These are phyloP conservation scores for Hippopotamyrus pictus DNA, from an alignment of 2,797 vertebrate species.

Conservation along the genomic window DNA sequence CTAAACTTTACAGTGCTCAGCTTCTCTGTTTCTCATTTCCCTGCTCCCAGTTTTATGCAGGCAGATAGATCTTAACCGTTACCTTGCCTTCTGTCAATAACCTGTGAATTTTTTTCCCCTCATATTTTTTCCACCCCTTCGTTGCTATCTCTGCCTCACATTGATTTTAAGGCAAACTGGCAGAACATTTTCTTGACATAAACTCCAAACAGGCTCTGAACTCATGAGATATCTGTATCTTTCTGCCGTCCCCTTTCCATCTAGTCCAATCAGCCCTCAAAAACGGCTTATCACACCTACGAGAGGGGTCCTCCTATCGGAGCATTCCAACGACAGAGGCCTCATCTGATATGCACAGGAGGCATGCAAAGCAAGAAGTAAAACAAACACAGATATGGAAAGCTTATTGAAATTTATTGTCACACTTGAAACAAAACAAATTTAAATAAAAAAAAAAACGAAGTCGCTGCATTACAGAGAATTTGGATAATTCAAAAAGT, in stretches of 20 bases:
- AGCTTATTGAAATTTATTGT: slow-evolving; percentile 7
- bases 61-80: neutral
- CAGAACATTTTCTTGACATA: neutral
- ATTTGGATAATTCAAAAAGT: slow-evolving; percentile 22
- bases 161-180: neutral
- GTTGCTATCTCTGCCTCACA: neutral
- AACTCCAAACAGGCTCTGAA: neutral
- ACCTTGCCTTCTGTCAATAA: neutral
- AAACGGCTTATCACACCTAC: neutral
- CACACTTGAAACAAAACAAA: slow-evolving; percentile 5
- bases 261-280: neutral
- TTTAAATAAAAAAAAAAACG: slow-evolving; percentile 31
- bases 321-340: neutral
- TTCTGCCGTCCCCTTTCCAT: neutral
- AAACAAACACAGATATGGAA: slow-evolving; percentile 23
- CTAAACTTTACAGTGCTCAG: neutral
- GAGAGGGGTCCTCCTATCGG: neutral
- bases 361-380: slow-evolving; percentile 27
- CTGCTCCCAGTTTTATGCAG: neutral
- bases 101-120: neutral
- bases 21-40: neutral
- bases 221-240: neutral
- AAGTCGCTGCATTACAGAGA: slow-evolving; percentile 33
- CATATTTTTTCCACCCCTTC: neutral
- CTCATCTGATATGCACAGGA: slow-evolving; percentile 21